These are phyloP conservation scores for Cyrtodaria siliqua DNA, from an alignment of 2,888 invertebrate species.

Conservation along the genomic window DNA sequence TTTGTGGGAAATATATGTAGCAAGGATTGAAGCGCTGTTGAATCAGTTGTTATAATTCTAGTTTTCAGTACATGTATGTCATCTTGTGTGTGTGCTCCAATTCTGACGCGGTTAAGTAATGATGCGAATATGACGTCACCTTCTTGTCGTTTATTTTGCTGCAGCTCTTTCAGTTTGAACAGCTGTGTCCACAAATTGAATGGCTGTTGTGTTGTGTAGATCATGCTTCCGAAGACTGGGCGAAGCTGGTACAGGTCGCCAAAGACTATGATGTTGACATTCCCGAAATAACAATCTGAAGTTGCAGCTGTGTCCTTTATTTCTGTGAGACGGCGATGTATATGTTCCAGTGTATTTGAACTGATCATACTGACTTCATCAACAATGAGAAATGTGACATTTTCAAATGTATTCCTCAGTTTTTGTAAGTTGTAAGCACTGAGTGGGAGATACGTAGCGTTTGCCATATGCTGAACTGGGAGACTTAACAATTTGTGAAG, in stretches of 20 bases:
- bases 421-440: too few relatives aligned
- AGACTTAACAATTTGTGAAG: too few relatives aligned
- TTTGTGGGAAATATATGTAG: neutral
- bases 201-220: neutral
- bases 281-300: neutral
- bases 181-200: neutral
- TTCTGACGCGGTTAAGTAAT: too few relatives aligned
- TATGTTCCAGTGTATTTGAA: neutral
- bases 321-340: neutral
- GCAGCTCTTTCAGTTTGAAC: neutral
- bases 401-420: too few relatives aligned
- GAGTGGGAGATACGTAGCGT: too few relatives aligned
- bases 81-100: too few relatives aligned
- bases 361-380: constrained; percentile 16
- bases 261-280: neutral
- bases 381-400: neutral
- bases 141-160: neutral
- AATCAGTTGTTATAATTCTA: too few relatives aligned
- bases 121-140: neutral
- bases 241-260: constrained; percentile 3
- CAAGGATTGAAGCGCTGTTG: too few relatives aligned
- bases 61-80: too few relatives aligned
- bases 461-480: too few relatives aligned
- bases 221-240: neutral
- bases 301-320: constrained; percentile 43